phyloP scores from a whole-genome alignment of 2,888 invertebrate species.

The Leucozona laternaria region DNA sequence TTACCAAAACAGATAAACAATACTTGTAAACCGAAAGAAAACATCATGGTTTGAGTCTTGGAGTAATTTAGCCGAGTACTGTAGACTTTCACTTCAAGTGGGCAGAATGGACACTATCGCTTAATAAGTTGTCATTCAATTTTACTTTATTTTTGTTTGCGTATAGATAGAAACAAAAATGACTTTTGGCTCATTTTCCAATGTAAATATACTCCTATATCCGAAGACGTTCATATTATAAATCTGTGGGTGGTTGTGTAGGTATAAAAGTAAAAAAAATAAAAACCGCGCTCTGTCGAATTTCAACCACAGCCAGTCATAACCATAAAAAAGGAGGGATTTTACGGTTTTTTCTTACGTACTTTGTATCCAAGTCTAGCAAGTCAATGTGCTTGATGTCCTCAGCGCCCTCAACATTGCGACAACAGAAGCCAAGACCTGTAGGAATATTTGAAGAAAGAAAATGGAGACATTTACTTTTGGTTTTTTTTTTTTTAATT shows the following conservation, averaged over 20 bases:
- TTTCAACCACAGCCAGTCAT: slow-evolving; percentile 18
- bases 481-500: slow-evolving; percentile 8
- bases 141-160: too few species aligned
- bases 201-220: too few species aligned
- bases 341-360: slow-evolving; percentile 78
- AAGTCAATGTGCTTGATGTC: slow-evolving; percentile 87
- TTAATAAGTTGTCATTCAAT: too few species aligned
- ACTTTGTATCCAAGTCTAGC: slow-evolving; percentile 87
- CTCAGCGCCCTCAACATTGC: slow-evolving; percentile 85
- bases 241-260: neutral
- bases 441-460: slow-evolving; percentile 15
- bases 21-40: too few species aligned
- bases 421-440: slow-evolving; percentile 87
- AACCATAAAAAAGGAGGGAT: slow-evolving; percentile 54
- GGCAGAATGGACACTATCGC: too few species aligned
- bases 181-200: too few species aligned
- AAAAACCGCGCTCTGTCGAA: slow-evolving; percentile 1
- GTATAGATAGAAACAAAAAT: too few species aligned
- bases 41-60: too few species aligned
- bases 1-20: too few species aligned
- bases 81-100: too few species aligned
- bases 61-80: too few species aligned
- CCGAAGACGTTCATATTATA: too few species aligned
- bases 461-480: slow-evolving; percentile 36
- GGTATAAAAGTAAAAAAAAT: slow-evolving; percentile 13